phyloP scores from a whole-genome alignment of 1,140 invertebrate genomes.

The Sycophaga agraensis region DNA sequence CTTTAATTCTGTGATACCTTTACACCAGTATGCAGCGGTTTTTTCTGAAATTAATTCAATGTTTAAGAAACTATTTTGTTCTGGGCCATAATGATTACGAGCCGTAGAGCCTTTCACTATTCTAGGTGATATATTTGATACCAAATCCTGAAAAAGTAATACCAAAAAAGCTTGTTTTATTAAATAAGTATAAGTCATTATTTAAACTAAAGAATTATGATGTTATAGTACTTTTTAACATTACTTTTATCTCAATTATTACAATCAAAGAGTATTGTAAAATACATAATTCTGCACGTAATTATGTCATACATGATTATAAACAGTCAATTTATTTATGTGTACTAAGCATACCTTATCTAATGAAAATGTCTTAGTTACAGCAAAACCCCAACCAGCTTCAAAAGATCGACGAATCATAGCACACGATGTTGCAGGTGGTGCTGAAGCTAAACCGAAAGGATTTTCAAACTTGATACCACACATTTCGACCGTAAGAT shows the following conservation, averaged over 20 bases:
- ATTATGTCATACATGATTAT: not conserved
- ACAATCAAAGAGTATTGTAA: not conserved
- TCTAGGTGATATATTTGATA: constrained; percentile 95
- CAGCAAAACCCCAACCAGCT: constrained; percentile 93
- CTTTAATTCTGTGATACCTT: constrained; percentile 87
- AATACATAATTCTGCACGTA: not conserved
- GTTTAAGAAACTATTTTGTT: constrained; percentile 93
- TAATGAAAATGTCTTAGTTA: constrained; percentile 94
- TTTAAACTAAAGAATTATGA: no score
- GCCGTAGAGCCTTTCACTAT: constrained; percentile 93
- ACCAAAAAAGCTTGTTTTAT: no score
- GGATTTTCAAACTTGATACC: constrained; percentile 95
- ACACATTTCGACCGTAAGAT: constrained; percentile 89
- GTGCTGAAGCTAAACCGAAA: constrained; percentile 95
- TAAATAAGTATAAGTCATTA: no score
- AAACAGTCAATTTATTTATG: no score
- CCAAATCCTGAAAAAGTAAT: constrained; percentile 80
- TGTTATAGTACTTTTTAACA: not conserved
- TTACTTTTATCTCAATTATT: not conserved
- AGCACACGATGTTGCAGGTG: constrained; percentile 88
- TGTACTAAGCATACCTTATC: no score
- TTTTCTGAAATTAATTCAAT: constrained; percentile 99
- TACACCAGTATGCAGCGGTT: constrained; percentile 88
- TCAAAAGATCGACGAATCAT: constrained; percentile 96
- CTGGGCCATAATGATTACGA: constrained; percentile 88